Percentiles rank a stretch among this genome's conserved stretches.
Evolutionary conservation across 2,113 vertebrate genomes (phyloP).

Genomic region (Elephantulus edwardii): DNA sequence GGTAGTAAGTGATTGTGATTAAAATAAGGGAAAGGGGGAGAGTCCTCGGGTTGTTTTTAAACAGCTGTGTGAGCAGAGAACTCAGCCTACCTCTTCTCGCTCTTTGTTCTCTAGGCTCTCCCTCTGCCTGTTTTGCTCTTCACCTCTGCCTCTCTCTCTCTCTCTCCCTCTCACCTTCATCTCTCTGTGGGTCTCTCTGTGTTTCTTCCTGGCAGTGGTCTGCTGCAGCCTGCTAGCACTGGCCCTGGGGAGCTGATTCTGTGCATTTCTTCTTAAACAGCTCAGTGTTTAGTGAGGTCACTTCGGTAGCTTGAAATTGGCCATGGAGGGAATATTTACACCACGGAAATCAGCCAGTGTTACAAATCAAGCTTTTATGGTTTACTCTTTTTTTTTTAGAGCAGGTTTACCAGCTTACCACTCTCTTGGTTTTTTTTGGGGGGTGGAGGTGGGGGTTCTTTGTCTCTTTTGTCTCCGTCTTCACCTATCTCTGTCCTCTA

Average conservation of each 20-base stretch:
- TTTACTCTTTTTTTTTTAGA: background rate
- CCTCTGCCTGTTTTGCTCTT: background rate
- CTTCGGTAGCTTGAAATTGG: conserved; percentile 39
- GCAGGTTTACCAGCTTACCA: background rate
- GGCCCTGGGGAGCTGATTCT: conserved; percentile 51
- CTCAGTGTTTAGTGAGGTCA: background rate
- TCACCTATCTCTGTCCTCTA: background rate
- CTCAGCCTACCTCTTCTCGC: background rate
- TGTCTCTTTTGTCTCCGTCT: background rate
- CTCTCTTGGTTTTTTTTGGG: background rate
- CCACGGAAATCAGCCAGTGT: conserved; percentile 53
- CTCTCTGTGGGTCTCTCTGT: background rate
- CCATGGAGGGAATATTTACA: conserved; percentile 43
- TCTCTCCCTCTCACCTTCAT: background rate
- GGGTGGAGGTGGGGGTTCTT: too few relatives aligned
- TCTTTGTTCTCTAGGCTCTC: background rate
- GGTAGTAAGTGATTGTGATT: background rate
- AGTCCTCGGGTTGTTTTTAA: background rate
- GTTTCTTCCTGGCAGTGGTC: conserved; percentile 13
- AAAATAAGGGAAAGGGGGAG: background rate
- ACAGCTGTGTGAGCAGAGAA: background rate
- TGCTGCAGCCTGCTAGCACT: background rate
- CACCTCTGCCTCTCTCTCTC: background rate
- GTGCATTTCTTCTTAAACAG: background rate
- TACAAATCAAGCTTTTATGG: background rate